These are phyloP conservation scores for Drosophila sturtevanti DNA, from an alignment of 1,140 invertebrate genomes.

Conservation along the genomic window DNA sequence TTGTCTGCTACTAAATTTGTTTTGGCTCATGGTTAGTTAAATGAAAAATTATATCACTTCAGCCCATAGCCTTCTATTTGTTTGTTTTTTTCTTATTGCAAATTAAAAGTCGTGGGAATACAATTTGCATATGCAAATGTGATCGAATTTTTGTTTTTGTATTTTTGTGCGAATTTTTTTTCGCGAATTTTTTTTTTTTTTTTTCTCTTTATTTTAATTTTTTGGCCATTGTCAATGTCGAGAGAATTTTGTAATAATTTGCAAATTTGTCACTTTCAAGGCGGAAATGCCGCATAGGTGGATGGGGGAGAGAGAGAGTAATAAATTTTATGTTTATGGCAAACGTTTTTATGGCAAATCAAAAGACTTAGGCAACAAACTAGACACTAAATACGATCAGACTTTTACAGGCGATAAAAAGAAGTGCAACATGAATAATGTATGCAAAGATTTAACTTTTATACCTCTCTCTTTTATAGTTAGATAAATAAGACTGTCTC, in stretches of 20 bases:
- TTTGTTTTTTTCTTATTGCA: conserved; percentile 34
- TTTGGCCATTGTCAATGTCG: conserved; percentile 62
- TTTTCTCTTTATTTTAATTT: conserved; percentile 23
- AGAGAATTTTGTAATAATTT: conserved; percentile 49
- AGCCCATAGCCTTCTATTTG: conserved; percentile 46
- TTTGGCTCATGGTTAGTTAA: conserved; percentile 21
- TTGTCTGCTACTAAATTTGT: conserved; percentile 8
- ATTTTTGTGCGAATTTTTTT: conserved; percentile 42
- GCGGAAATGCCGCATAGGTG: conserved; percentile 39
- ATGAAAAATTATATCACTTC: conserved; percentile 50
- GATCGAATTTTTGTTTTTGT: conserved; percentile 39
- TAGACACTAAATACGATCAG: conserved; percentile 25
- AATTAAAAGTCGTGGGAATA: conserved; percentile 78
- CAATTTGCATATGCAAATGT: conserved; percentile 74
- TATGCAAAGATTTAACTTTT: neutral
- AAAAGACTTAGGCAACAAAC: conserved; percentile 70
- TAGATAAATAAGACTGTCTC: conserved; percentile 43
- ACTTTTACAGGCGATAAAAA: conserved; percentile 1
- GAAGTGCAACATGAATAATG: neutral
- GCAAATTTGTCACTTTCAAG: conserved; percentile 43
- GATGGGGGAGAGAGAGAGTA: conserved; percentile 30
- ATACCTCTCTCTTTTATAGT: conserved; percentile 33
- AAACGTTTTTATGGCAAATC: conserved; percentile 24
- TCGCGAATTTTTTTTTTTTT: conserved; percentile 32
- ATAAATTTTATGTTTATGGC: conserved; percentile 6